These are phyloP conservation scores for Acanthoscelides obtectus DNA, from an alignment of 2,888 invertebrate species.

Conservation along the genomic window DNA sequence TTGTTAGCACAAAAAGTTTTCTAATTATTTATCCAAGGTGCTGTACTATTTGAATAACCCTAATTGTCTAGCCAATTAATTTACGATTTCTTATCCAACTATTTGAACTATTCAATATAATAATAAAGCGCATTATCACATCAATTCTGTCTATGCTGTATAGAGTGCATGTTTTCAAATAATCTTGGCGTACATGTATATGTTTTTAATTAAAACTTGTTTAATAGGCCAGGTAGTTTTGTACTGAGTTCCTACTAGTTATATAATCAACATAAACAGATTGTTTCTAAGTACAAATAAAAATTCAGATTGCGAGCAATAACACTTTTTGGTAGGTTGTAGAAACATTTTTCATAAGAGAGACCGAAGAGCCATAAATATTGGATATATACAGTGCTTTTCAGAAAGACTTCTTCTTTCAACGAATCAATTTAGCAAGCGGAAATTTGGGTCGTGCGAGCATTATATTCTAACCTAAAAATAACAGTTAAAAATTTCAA, in stretches of 20 bases:
- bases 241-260: not conserved
- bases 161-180: not conserved
- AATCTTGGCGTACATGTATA: not conserved
- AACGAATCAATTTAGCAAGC: too few relatives aligned
- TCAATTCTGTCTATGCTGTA: not conserved
- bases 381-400: too few relatives aligned
- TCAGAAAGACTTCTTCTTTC: too few relatives aligned
- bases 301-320: too few relatives aligned
- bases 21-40: not conserved
- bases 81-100: not conserved
- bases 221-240: not conserved
- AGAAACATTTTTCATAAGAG: too few relatives aligned
- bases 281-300: too few relatives aligned
- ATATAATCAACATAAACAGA: too few relatives aligned
- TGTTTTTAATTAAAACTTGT: not conserved
- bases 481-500: too few relatives aligned
- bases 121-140: not conserved
- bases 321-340: too few relatives aligned
- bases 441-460: too few relatives aligned
- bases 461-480: too few relatives aligned
- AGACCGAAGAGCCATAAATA: too few relatives aligned
- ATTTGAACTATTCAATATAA: not conserved
- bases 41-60: not conserved
- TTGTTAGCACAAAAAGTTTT: not conserved
- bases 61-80: not conserved